Evolutionary conservation across 2,113 vertebrate genomes (phyloP).

Genomic region (Syngnathoides biaculeatus): DNA sequence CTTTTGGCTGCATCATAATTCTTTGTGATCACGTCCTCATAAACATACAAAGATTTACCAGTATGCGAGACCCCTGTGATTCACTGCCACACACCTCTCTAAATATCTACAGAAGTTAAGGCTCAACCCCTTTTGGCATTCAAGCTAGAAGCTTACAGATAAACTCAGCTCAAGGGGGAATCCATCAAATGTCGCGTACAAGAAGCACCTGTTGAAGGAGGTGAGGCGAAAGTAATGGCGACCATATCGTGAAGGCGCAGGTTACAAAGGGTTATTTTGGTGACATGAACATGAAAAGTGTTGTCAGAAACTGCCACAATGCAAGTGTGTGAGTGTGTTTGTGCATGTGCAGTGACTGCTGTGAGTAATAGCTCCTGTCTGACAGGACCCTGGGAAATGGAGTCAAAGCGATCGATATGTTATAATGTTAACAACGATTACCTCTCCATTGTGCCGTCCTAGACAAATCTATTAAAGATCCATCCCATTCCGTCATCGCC

Average conservation of each 20-base stretch:
- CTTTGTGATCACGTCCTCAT: not conserved
- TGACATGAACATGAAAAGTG: conserved; percentile 38
- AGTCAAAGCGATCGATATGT: conserved; percentile 69
- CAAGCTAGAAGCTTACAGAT: not conserved
- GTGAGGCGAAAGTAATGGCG: conserved; percentile 21
- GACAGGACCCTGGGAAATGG: conserved; percentile 65
- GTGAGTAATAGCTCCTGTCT: conserved; percentile 69
- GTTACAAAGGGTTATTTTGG: conserved; percentile 26
- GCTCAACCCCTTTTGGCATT: conserved; percentile 9
- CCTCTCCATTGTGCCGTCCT: conserved; percentile 62
- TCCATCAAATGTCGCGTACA: not conserved
- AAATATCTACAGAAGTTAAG: conserved; percentile 12
- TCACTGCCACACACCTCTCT: conserved; percentile 13
- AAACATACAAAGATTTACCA: not conserved
- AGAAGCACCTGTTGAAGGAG: conserved; percentile 10
- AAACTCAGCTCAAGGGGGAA: conserved; percentile 4
- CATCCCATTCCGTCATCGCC: conserved; percentile 52
- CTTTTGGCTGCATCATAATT: conserved; percentile 13
- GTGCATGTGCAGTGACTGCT: conserved; percentile 43
- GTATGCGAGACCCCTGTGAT: conserved; percentile 15
- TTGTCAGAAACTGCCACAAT: conserved; percentile 44
- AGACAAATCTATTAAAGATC: conserved; percentile 73
- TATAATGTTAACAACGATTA: conserved; percentile 77
- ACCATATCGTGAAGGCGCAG: conserved; percentile 12
- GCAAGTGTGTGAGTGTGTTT: conserved; percentile 2